These are phyloP conservation scores for Galago senegalensis DNA, from an alignment of 2,797 vertebrate species.

Conservation along the genomic window DNA sequence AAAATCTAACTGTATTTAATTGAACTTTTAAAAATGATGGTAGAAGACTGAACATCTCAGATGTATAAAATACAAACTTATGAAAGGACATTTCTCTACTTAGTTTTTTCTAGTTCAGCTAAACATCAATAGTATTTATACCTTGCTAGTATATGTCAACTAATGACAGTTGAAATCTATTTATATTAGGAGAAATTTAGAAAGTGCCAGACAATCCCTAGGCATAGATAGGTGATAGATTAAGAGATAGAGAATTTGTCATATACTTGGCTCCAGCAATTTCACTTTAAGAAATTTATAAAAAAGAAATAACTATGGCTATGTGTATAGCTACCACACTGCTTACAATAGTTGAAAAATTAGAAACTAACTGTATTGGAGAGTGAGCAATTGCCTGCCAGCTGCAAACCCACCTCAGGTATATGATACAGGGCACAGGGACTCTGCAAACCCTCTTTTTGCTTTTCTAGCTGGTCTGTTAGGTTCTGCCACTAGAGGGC, in stretches of 20 bases:
- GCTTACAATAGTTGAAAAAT: conserved; percentile 23
- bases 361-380: not conserved
- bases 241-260: not conserved
- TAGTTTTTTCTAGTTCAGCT: conserved; percentile 31
- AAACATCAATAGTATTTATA: conserved; percentile 27
- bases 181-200: not conserved
- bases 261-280: not conserved
- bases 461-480: not conserved
- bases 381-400: not conserved
- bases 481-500: not conserved
- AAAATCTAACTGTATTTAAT: conserved; percentile 34
- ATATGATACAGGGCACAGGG: too few relatives aligned
- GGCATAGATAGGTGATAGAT: not conserved
- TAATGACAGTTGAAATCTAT: conserved; percentile 6
- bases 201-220: not conserved
- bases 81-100: conserved; percentile 34
- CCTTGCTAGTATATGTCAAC: not conserved
- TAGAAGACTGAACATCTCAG: not conserved
- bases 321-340: not conserved
- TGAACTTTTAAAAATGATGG: conserved; percentile 38
- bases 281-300: conserved; percentile 12
- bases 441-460: not conserved
- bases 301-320: not conserved
- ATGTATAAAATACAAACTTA: conserved; percentile 23
- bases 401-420: not conserved